Percentiles rank a stretch among this genome's conserved stretches.
Evolutionary conservation across 1,140 invertebrate genomes (phyloP).

Genomic region (Drosophila auraria): DNA sequence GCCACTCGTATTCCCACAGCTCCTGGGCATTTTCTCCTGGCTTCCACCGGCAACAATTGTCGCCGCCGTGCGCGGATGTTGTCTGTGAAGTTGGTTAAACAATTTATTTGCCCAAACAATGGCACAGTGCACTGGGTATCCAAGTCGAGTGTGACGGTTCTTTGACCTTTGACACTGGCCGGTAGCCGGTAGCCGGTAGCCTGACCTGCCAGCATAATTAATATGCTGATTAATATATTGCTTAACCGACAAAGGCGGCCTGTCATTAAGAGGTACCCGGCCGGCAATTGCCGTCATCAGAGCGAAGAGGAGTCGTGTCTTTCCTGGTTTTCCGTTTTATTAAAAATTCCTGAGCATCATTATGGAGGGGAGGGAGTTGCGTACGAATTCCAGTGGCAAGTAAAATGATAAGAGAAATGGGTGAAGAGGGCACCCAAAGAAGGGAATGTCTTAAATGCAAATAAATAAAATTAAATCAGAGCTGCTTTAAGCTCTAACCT

Average conservation of each 20-base stretch:
- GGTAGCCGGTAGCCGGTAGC: neutral
- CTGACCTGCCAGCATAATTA: conserved; percentile 40
- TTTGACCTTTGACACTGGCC: conserved; percentile 53
- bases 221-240: conserved; percentile 55
- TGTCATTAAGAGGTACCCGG: conserved; percentile 40
- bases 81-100: conserved; percentile 66
- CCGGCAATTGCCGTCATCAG: conserved; percentile 42
- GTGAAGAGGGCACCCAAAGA: neutral
- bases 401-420: conserved; percentile 44
- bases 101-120: conserved; percentile 47
- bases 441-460: neutral
- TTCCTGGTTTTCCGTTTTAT: conserved; percentile 23
- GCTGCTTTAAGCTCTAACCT: neutral
- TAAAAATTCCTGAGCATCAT: conserved; percentile 56
- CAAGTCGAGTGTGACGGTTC: conserved; percentile 21
- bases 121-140: neutral
- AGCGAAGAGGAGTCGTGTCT: neutral
- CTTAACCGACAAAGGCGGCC: conserved; percentile 24
- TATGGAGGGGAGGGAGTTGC: conserved; percentile 41
- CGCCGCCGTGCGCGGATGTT: conserved; percentile 47
- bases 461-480: neutral
- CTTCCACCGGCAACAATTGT: conserved; percentile 29
- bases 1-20: conserved; percentile 19
- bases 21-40: conserved; percentile 6
- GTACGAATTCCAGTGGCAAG: conserved; percentile 32